Evolutionary conservation across 2,113 vertebrate genomes (phyloP), one percentile per base, ranked within the genome.

Genomic region (Oenanthe melanoleuca): DNA sequence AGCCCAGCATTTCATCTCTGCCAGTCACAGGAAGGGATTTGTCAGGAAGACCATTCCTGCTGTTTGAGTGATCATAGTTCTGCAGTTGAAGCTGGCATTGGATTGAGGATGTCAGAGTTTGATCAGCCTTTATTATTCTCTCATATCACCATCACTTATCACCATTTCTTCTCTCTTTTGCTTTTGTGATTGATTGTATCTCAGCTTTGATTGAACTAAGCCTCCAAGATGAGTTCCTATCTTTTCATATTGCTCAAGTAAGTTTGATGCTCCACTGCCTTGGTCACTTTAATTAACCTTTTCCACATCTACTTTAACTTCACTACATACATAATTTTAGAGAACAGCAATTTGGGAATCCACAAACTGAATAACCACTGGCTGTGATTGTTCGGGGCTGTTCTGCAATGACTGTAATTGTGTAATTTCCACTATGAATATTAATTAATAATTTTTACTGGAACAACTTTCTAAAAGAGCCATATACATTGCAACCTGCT

Each of bases 1-100:
- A 89, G 37, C 29, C 42, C 26, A 20, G 2, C 8, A 3, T 34
- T 86, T 60, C 37, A 7, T 44, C 72, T 59, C 42, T 55, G 72
- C 11, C 42, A 56, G 25, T 8, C 0, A 0, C 34, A 56, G 69
- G 11, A 55, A 23, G 52, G 78, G 56, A 4, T 37, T 34, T 4
- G 6, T 73, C 52, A 11, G 55, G 52, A 57, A 47, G 18, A 86
- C 18, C 38, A 40, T 6, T 3, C 10, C 33, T 90, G 66, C 71
- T 75, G 20, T n/a, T 81, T 57, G 24, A 22, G 28, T 33, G 16
- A 42, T 80, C 37, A 2, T 4, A 18, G 34, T 26, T 71, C 56
- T 81, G 69, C 75, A 50, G 37, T 23, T 33, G 40, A 57, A 42
- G 29, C 59, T 88, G 71, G 3, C 12, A 12, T 13, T 45, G 49